These are phyloP conservation scores for Epizoanthus rinbou DNA, from an alignment of 92 coral and sea anemone species.

Conservation along the genomic window DNA sequence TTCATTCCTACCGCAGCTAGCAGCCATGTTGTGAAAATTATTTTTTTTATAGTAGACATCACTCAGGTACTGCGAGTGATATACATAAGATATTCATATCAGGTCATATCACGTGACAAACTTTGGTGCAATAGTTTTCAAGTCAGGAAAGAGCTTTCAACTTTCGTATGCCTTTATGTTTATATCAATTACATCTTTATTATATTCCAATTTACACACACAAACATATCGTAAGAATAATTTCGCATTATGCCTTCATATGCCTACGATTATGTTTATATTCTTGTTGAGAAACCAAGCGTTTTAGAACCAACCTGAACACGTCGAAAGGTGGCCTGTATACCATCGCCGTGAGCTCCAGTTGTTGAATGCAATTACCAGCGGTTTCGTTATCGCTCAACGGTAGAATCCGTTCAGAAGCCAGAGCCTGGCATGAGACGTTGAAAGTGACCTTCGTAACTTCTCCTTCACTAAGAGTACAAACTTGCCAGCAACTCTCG, in stretches of 20 bases:
- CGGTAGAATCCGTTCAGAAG: conserved; percentile 29
- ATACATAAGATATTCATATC: too few relatives aligned
- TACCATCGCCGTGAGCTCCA: conserved; percentile 54
- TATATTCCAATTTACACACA: too few relatives aligned
- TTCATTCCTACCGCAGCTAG: too few relatives aligned
- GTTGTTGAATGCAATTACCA: conserved; percentile 51
- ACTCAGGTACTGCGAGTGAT: too few relatives aligned
- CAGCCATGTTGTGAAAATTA: too few relatives aligned
- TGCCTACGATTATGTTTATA: neutral
- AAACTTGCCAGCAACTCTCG: conserved; percentile 15
- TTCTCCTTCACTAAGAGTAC: neutral
- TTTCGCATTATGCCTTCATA: neutral
- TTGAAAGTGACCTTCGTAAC: neutral
- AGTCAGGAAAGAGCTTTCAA: too few relatives aligned
- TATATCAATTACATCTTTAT: too few relatives aligned
- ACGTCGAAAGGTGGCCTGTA: conserved; percentile 54
- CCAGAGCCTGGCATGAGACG: neutral
- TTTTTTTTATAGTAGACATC: too few relatives aligned
- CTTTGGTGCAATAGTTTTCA: too few relatives aligned
- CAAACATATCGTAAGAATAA: too few relatives aligned
- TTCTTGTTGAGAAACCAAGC: neutral
- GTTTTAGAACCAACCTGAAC: conserved; percentile 54
- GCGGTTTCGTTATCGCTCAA: conserved; percentile 42
- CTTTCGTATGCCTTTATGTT: too few relatives aligned
- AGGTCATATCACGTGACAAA: too few relatives aligned